A percentile compares a stretch with the other conserved stretches of the same genome.
phyloP scores from a whole-genome alignment of 2,113 vertebrate genomes.

The Cyprinodon brontotheroides region DNA sequence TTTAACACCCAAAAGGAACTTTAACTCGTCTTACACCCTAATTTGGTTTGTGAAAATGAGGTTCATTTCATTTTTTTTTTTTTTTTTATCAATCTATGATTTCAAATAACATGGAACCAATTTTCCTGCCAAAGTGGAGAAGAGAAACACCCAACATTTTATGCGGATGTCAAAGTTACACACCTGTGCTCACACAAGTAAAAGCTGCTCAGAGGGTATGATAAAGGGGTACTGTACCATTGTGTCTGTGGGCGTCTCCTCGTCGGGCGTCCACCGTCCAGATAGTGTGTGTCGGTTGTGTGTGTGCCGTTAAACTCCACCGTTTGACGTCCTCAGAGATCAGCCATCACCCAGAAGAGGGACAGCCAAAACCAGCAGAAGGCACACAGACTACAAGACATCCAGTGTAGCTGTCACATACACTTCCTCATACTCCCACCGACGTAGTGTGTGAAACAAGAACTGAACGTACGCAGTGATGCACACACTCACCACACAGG shows the following conservation, averaged over 20 bases:
- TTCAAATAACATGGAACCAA: not conserved
- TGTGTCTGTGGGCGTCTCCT: constrained; percentile 41
- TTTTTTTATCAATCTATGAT: not conserved
- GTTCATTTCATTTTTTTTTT: not conserved
- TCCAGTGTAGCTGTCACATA: constrained; percentile 38
- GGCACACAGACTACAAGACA: constrained; percentile 40
- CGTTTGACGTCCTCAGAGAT: constrained; percentile 42
- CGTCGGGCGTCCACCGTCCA: constrained; percentile 43
- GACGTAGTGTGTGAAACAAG: constrained; percentile 64
- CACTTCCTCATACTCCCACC: constrained; percentile 77
- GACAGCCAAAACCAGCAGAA: constrained; percentile 22
- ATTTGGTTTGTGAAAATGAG: not conserved
- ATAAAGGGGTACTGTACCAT: constrained; percentile 68
- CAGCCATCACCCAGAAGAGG: constrained; percentile 43
- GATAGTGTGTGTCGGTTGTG: constrained; percentile 23
- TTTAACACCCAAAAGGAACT: not conserved
- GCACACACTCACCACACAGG: constrained; percentile 28
- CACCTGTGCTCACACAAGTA: not conserved
- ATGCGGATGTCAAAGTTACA: not conserved
- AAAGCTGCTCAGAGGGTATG: constrained; percentile 13
- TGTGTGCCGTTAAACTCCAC: constrained; percentile 44
- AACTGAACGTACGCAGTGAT: constrained; percentile 42
- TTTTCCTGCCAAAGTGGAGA: too few relatives aligned
- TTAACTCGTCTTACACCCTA: not conserved
- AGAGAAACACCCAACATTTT: not conserved